phyloP scores from a whole-genome alignment of 2,113 vertebrate species.

The Sturnus vulgaris region DNA sequence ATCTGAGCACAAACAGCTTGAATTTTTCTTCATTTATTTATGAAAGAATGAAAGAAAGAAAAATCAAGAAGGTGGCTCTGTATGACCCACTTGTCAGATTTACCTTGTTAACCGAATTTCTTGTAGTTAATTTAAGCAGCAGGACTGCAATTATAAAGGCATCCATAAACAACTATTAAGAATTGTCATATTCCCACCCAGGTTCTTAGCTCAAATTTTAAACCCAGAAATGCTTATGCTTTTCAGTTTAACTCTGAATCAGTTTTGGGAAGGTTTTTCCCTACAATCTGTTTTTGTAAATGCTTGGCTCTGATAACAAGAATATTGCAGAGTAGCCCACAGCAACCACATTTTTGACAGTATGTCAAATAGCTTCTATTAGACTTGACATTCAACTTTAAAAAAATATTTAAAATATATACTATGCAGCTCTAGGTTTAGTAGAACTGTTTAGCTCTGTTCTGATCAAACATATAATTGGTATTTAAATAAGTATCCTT shows the following conservation, averaged over 20 bases:
- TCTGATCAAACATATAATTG: background rate
- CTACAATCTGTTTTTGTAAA: background rate
- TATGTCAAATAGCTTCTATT: background rate
- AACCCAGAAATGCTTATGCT: background rate
- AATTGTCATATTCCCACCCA: background rate
- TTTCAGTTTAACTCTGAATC: background rate
- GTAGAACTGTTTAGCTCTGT: background rate
- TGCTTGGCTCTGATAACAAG: background rate
- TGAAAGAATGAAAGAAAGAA: background rate
- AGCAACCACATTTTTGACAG: background rate
- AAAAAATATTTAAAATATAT: background rate
- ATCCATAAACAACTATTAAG: background rate
- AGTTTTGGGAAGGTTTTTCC: background rate
- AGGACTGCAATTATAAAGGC: background rate
- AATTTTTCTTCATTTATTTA: constrained; percentile 38
- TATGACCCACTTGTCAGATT: background rate
- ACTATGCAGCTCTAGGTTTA: background rate
- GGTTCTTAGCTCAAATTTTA: background rate
- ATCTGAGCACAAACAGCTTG: constrained; percentile 15
- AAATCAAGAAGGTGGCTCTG: background rate
- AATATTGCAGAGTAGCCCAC: background rate
- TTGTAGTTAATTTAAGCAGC: constrained; percentile 7
- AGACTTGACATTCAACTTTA: background rate
- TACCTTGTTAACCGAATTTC: background rate
- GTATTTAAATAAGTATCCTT: background rate